phyloP scores from a whole-genome alignment of 1,140 invertebrate species.

The Gryon sp. region DNA sequence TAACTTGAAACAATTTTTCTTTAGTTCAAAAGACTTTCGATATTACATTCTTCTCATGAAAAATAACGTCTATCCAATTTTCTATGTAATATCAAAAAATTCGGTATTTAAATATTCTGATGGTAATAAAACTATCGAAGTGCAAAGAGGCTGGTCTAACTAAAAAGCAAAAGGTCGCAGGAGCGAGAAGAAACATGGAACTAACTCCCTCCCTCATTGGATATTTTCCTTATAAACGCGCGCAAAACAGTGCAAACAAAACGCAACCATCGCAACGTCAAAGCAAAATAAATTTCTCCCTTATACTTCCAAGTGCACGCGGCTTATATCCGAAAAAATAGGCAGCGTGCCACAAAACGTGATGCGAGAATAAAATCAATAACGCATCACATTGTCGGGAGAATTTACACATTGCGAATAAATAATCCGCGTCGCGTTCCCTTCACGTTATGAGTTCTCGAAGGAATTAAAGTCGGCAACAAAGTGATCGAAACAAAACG shows the following conservation, averaged over 20 bases:
- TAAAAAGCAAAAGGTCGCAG: no score
- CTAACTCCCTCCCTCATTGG: no score
- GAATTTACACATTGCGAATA: conserved; percentile 24
- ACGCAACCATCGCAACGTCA: conserved; percentile 45
- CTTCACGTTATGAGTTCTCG: conserved; percentile 25
- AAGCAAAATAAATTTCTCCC: conserved; percentile 39
- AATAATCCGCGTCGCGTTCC: conserved; percentile 39
- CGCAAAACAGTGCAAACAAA: conserved; percentile 27
- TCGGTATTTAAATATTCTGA: no score
- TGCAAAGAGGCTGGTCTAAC: no score
- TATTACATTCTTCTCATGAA: no score
- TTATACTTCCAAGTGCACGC: conserved; percentile 21
- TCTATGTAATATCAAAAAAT: no score
- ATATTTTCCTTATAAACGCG: no score
- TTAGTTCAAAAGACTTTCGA: no score
- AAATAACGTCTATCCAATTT: no score
- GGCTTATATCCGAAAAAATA: conserved; percentile 41
- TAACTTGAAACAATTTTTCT: no score
- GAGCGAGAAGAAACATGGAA: no score
- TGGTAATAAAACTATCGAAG: no score
- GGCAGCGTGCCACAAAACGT: conserved; percentile 49
- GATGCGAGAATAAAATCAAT: conserved; percentile 61
- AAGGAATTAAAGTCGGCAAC: conserved; percentile 52
- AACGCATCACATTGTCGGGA: conserved; percentile 48
- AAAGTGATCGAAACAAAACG: conserved; percentile 56